Evolutionary conservation across 2,113 vertebrate genomes (phyloP).

Genomic region (Amblyornis subalaris): DNA sequence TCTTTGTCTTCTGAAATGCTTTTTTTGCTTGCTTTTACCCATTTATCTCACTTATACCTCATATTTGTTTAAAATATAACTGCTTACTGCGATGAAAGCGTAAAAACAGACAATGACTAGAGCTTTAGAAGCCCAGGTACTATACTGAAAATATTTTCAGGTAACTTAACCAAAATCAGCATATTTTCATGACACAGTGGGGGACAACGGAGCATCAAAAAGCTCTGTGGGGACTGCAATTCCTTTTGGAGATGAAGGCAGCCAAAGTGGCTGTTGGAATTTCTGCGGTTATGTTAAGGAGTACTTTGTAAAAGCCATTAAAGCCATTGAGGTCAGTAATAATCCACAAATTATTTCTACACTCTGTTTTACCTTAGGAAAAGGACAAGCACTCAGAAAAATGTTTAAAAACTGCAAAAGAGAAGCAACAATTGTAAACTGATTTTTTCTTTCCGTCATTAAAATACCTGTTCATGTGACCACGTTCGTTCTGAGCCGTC

Average conservation of each 20-base stretch:
- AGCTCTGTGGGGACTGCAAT: neutral
- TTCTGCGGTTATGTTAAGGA: neutral
- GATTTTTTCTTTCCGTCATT: neutral
- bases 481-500: constrained; percentile 86
- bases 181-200: neutral
- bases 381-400: neutral
- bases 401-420: neutral
- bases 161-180: neutral
- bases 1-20: neutral
- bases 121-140: neutral
- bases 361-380: neutral
- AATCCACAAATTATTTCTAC: neutral
- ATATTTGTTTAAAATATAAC: neutral
- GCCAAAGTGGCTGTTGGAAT: neutral
- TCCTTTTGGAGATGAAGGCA: neutral
- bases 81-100: neutral
- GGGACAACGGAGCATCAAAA: neutral
- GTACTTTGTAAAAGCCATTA: neutral
- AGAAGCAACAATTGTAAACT: neutral
- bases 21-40: neutral
- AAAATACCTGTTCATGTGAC: constrained; percentile 86
- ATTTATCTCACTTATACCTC: neutral
- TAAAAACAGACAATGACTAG: neutral
- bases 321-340: neutral
- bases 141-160: neutral